Evolutionary conservation across 2,888 invertebrate species (phyloP).

Genomic region (Dione juno): DNA sequence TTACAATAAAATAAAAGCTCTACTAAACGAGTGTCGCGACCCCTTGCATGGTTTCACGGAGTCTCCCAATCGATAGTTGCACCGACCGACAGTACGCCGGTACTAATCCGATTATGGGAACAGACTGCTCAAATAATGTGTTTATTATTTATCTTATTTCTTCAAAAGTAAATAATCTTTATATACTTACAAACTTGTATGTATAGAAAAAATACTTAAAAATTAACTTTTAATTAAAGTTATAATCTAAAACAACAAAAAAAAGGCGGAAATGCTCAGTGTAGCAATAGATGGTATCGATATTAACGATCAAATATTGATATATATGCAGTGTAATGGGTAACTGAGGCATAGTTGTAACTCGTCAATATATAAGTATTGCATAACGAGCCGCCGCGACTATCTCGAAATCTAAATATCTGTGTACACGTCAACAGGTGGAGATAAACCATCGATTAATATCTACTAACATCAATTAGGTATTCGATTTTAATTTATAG

Average conservation of each 20-base stretch:
- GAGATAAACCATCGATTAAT: constrained; percentile 27
- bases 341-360: constrained; percentile 2
- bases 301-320: constrained; percentile 24
- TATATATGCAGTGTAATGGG: neutral
- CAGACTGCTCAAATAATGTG: constrained; percentile 13
- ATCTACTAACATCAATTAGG: constrained; percentile 27
- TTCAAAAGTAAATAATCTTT: no score
- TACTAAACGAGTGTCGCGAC: constrained; percentile 28
- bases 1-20: constrained; percentile 20
- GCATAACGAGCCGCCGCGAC: constrained; percentile 3
- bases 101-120: constrained; percentile 36
- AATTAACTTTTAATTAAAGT: constrained; percentile 9
- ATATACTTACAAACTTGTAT: no score
- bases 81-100: neutral
- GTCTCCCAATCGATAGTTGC: constrained; percentile 21
- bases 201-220: neutral
- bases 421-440: constrained; percentile 25
- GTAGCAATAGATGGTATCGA: constrained; percentile 11
- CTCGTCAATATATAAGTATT: neutral
- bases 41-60: constrained; percentile 37
- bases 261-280: neutral
- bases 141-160: neutral
- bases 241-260: neutral
- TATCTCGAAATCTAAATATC: constrained; percentile 16
- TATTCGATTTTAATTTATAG: neutral